A percentile compares a stretch with the other conserved stretches of the same genome.
Conservation (phyloP, 2,888 invertebrate species). For the Polia nebulosa region DNA sequence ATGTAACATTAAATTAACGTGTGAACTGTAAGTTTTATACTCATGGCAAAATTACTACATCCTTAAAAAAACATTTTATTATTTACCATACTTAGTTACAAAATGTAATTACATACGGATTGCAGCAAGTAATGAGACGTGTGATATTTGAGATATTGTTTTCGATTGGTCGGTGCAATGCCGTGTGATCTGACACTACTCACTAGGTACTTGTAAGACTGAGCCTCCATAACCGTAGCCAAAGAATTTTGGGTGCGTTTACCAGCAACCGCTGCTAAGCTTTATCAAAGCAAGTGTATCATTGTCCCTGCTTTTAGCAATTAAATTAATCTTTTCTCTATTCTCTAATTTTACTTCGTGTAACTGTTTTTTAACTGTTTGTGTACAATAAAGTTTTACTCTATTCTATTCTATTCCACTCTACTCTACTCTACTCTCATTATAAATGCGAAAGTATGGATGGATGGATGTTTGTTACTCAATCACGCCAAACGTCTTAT, state of each 20-base stretch:
- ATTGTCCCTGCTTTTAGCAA: neutral
- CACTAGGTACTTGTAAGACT: constrained; percentile 3
- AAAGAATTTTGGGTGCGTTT: neutral
- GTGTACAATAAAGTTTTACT: too few species aligned
- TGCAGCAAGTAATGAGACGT: constrained; percentile 14
- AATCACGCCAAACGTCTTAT: too few species aligned
- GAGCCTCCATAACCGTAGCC: neutral
- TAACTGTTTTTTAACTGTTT: too few species aligned
- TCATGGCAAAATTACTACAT: constrained; percentile 18
- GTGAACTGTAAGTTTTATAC: constrained; percentile 17
- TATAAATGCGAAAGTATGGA: too few species aligned
- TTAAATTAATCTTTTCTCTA: too few species aligned
- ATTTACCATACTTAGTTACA: constrained; percentile 15
- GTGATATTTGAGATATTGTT: neutral
- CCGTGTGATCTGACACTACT: constrained; percentile 1
- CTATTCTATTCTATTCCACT: too few species aligned
- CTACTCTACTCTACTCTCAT: too few species aligned
- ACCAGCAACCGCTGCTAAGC: neutral
- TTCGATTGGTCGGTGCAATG: neutral
- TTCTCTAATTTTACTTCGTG: too few species aligned
- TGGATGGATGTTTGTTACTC: too few species aligned
- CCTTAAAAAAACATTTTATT: neutral
- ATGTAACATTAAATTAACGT: constrained; percentile 7
- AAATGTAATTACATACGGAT: constrained; percentile 17
- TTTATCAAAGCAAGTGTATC: neutral